Base-by-base conservation (phyloP, 2,888 invertebrate species). In the Dynastes hyllus region DNA sequence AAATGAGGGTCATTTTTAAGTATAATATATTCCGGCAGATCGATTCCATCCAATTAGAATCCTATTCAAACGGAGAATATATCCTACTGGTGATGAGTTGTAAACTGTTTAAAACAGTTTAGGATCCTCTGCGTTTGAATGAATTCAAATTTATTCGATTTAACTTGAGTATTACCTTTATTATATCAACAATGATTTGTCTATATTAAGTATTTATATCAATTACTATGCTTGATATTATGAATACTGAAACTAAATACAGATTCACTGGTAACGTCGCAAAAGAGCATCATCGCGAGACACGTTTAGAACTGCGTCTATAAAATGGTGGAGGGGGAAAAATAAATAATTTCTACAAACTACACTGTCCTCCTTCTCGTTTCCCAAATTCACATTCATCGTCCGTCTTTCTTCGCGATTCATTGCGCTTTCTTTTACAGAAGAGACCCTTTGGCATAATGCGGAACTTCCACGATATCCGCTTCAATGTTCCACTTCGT, bases 401-500 rank as follows among this genome's bases (percentile, higher is more conserved):
- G 63, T 63, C 63, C 63, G 13, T 58, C 22, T 8, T 2, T 55
- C 55, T 55, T 65, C 29, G 27, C 22, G 67, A 58, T 50, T 16
- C 45, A 16, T 22, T 9, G 16, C 55, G 55, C 55, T 58, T 22
- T 22, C 55, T 13, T 53, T 67, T 40, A 27, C 51, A 29, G 29
- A 65, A 65, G 37, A 71, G 55, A 65, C 76, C 76, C 76, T 76
- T 76, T 76, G 76, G 76, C 63, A 76, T 76, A 40, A 32, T 40
- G 73, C 71, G 71, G 66, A 22, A 55, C 22, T 69, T 37, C 32
- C 22, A 32, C 16, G 29, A 37, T 13, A 9, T 27, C 16, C 22
- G 22, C 69, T n/a, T 75, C 76, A 80, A 75, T 79, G 77, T 58
- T 40, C 78, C 51, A 75, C 80, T 73, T 82, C 80, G 71, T 82